Evolutionary conservation across 2,113 vertebrate species (phyloP).

Genomic region (Halichoeres trimaculatus): DNA sequence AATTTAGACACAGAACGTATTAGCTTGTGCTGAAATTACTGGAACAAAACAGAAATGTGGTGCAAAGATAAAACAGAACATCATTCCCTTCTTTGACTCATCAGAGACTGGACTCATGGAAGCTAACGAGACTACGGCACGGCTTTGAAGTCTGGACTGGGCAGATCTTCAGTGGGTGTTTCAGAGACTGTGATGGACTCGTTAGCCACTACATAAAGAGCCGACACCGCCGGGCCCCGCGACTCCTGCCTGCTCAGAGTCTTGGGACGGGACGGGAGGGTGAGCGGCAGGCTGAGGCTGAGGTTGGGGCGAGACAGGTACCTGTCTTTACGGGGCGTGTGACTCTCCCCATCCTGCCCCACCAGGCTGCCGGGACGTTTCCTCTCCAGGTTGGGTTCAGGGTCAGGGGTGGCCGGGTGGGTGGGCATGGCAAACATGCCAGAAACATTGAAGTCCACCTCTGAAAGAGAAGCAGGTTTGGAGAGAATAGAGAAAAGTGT

Average conservation of each 20-base stretch:
- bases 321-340: conserved; percentile 94
- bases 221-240: conserved; percentile 74
- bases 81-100: conserved; percentile 46
- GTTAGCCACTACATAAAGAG: conserved; percentile 82
- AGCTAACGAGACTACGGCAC: conserved; percentile 54
- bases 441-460: conserved; percentile 97
- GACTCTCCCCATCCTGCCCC: conserved; percentile 89
- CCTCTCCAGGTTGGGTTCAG: conserved; percentile 87
- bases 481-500: background rate
- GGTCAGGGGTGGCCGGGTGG: conserved; percentile 81
- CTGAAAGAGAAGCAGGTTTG: conserved; percentile 71
- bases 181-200: conserved; percentile 83
- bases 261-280: conserved; percentile 72
- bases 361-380: conserved; percentile 92
- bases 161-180: conserved; percentile 77
- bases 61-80: conserved; percentile 49
- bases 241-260: conserved; percentile 79
- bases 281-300: conserved; percentile 77
- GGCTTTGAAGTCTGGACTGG: conserved; percentile 71
- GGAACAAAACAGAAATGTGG: conserved; percentile 42
- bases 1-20: conserved; percentile 43
- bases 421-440: conserved; percentile 90
- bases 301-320: conserved; percentile 84
- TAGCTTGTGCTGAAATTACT: conserved; percentile 29
- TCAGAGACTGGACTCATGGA: conserved; percentile 20